phyloP scores from a whole-genome alignment of 2,113 vertebrate genomes.

The Urocitellus parryii region DNA sequence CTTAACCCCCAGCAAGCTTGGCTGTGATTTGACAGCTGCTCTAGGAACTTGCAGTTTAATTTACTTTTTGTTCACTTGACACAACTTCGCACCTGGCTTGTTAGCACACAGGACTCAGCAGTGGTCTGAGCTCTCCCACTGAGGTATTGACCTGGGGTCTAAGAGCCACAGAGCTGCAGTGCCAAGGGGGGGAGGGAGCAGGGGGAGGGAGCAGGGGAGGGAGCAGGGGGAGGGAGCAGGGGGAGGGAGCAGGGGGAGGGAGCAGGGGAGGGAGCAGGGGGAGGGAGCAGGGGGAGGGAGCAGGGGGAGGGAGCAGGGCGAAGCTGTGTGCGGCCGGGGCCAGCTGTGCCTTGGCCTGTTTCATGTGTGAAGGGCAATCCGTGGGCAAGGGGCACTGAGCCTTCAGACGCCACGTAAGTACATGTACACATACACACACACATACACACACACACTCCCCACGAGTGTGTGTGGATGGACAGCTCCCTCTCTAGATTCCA shows the following conservation, averaged over 20 bases:
- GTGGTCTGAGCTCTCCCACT: neutral
- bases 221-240: too few species aligned
- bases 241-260: too few species aligned
- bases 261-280: too few species aligned
- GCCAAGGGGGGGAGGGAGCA: neutral
- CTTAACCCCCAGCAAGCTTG: neutral
- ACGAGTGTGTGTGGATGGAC: too few species aligned
- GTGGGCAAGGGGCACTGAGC: neutral
- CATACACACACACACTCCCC: too few species aligned
- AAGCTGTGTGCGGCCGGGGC: too few species aligned
- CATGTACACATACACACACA: neutral
- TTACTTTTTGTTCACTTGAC: neutral
- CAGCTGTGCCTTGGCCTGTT: neutral
- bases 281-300: too few species aligned
- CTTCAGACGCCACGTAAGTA: neutral
- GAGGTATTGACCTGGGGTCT: neutral
- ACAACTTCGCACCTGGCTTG: neutral
- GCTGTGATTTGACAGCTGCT: neutral
- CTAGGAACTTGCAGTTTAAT: neutral
- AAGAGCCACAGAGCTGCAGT: neutral
- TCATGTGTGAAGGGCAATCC: neutral
- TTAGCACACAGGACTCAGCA: neutral
- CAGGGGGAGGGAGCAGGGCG: too few species aligned
- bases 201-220: too few species aligned
- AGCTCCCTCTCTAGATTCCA: too few species aligned